phyloP scores from a whole-genome alignment of 2,797 vertebrate species.

The Salmo trutta region DNA sequence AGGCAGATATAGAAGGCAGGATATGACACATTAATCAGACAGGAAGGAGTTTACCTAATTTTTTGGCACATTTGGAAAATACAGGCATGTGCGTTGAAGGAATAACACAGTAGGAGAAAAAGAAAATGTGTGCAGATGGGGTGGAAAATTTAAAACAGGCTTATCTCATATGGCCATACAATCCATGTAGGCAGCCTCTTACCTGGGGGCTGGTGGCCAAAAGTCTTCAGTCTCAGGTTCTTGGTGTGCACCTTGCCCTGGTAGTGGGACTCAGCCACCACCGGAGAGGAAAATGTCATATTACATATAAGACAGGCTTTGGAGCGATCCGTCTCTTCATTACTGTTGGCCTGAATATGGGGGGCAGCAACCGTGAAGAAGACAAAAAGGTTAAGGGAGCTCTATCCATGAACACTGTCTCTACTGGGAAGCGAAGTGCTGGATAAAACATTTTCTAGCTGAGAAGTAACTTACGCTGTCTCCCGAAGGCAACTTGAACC shows the following conservation, averaged over 20 bases:
- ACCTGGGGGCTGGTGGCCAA: conserved; percentile 81
- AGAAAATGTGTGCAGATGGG: background rate
- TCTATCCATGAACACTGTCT: background rate
- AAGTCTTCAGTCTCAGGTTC: conserved; percentile 85
- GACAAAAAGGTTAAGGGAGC: background rate
- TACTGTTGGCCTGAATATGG: conserved; percentile 73
- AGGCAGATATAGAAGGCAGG: background rate
- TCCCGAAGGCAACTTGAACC: conserved; percentile 58
- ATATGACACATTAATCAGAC: background rate
- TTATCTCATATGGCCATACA: background rate
- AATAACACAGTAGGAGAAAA: background rate
- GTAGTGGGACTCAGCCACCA: conserved; percentile 94
- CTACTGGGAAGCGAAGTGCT: background rate
- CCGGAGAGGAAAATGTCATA: conserved; percentile 92
- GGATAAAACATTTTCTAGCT: background rate
- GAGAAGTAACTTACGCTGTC: conserved; percentile 62
- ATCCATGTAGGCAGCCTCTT: conserved; percentile 25
- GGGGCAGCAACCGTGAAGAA: background rate
- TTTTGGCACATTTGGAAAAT: background rate
- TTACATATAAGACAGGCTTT: conserved; percentile 92
- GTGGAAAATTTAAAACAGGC: background rate
- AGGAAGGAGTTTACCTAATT: background rate
- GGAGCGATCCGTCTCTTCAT: conserved; percentile 80
- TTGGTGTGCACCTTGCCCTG: conserved; percentile 95
- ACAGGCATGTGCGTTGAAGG: background rate